phyloP scores from a whole-genome alignment of 2,888 invertebrate species.

The Merodon equestris region DNA sequence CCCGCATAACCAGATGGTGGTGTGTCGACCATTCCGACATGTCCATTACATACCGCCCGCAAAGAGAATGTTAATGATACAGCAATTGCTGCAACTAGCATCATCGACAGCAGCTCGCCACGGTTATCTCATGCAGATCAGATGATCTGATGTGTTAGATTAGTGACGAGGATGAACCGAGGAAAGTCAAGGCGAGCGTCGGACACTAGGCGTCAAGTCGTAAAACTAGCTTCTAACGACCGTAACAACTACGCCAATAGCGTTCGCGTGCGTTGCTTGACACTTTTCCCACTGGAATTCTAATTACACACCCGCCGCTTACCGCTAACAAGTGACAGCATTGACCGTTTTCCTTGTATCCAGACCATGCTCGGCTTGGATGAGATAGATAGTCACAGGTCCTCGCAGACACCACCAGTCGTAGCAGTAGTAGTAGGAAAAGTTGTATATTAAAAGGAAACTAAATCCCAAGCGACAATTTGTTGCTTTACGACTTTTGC shows the following conservation, averaged over 20 bases:
- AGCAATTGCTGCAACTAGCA: conserved; percentile 23
- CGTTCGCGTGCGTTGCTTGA: conserved; percentile 48
- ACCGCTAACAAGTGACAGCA: conserved; percentile 49
- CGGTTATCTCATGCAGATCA: conserved; percentile 49
- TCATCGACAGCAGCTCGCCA: not conserved
- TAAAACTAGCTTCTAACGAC: conserved; percentile 44
- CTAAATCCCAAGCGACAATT: conserved; percentile 44
- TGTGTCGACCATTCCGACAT: conserved; percentile 30
- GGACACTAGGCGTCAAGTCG: conserved; percentile 48
- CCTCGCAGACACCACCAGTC: conserved; percentile 12
- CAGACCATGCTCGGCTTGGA: too few species aligned
- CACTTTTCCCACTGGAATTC: conserved; percentile 64
- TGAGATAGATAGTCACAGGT: not conserved
- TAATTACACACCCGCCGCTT: conserved; percentile 62
- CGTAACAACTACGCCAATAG: conserved; percentile 46
- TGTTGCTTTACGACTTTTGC: conserved; percentile 67
- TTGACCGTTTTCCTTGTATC: too few species aligned
- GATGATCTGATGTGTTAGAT: conserved; percentile 16
- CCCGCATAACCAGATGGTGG: conserved; percentile 52
- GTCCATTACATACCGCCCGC: conserved; percentile 56
- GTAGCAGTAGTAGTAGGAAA: conserved; percentile 23
- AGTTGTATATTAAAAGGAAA: conserved; percentile 24
- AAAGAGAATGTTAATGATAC: conserved; percentile 59
- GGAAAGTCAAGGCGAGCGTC: conserved; percentile 56
- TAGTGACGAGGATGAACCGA: conserved; percentile 47